Evolutionary conservation across 2,888 invertebrate genomes (phyloP), one percentile per base, ranked within the genome.

Genomic region (Branchellion lobata): DNA sequence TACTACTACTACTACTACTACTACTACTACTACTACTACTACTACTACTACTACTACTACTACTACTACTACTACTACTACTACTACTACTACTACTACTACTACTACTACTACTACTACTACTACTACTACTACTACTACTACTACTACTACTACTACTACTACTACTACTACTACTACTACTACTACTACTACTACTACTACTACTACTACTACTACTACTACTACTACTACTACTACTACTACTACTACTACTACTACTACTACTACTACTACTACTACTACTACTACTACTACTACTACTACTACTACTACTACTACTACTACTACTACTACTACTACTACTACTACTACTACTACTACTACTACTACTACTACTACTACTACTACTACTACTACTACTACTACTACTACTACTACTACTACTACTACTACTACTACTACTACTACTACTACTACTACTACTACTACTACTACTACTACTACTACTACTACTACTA

Each of bases 1-100:
- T 65, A 65, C 65, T 65, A 65, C 65, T 65, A 65, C 65, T 65
- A 65, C 65, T 65, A 65, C 65, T 65, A 65, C 65, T 65, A 65
- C 65, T 65, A 65, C 65, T 65, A 65, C 65, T 65, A 65, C 65
- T 65, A 65, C 65, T 65, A 65, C 65, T 65, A 65, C 65, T 65
- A 65, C 65, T 65, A 27, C 29, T 29, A 27, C 29, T 24, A 29
- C 65, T 65, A 27, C 65, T 27, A 24, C 29, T 24, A 27, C 29
- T 65, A 65, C 29, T 29, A 65, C 65, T 29, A 29, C 65, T 65
- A 65, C 29, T 24, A 27, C 24, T 65, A 29, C 29, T 65, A 27
- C 29, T 65, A 29, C 29, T 29, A 65, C 27, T 24, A 65, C 65
- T 40, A 40, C 40, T 40, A 40, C 40, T 40, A 40, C 40, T 40